Evolutionary conservation across 2,888 invertebrate species (phyloP).

Genomic region (Tenthredo notha): DNA sequence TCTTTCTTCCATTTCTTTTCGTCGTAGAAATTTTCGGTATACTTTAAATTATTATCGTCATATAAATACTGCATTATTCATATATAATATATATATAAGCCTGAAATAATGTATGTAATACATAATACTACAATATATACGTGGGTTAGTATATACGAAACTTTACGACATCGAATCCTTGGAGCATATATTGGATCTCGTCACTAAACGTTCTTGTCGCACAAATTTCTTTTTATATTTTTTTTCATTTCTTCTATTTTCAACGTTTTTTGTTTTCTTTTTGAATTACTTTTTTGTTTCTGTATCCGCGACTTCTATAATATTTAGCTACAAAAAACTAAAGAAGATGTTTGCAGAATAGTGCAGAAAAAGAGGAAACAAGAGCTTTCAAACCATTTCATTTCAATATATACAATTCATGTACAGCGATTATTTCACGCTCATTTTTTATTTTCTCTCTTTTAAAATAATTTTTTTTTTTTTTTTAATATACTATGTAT

Average conservation of each 20-base stretch:
- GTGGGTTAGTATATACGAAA: background rate
- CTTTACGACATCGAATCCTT: constrained; percentile 10
- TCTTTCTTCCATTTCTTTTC: background rate
- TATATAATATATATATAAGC: background rate
- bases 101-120: background rate
- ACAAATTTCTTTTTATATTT: constrained; percentile 1
- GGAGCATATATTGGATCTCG: constrained; percentile 17
- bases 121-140: background rate
- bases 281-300: background rate
- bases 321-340: background rate
- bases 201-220: constrained; percentile 14
- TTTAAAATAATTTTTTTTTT: background rate
- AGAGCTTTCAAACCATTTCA: constrained; percentile 19
- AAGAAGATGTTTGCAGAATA: background rate
- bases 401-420: background rate
- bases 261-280: background rate
- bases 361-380: background rate
- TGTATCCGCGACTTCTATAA: background rate
- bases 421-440: constrained; percentile 39
- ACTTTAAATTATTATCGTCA: background rate
- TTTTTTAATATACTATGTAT: background rate
- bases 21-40: background rate
- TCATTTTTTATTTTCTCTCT: background rate
- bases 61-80: background rate
- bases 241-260: no score